Evolutionary conservation across 2,113 vertebrate genomes (phyloP).

Genomic region (Sylvia atricapilla): DNA sequence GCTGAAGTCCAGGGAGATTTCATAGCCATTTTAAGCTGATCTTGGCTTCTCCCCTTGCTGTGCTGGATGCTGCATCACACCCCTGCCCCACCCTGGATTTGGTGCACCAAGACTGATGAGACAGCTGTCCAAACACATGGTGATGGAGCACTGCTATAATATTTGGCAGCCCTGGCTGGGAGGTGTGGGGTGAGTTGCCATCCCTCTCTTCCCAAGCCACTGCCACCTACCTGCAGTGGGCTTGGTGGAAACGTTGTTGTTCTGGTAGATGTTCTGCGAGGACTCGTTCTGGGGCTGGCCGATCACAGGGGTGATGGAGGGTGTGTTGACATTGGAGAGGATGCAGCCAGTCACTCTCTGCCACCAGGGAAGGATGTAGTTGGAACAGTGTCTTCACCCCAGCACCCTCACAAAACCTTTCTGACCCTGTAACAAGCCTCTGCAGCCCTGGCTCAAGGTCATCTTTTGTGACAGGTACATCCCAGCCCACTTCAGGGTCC

Average conservation of each 20-base stretch:
- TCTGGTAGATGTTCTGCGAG: constrained; percentile 87
- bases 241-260: constrained; percentile 82
- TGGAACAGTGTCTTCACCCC: neutral
- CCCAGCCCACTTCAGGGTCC: neutral
- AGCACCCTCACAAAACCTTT: neutral
- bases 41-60: neutral
- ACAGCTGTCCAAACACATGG: neutral
- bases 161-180: neutral
- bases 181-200: neutral
- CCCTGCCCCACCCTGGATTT: neutral
- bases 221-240: constrained; percentile 82
- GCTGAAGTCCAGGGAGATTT: neutral
- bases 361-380: neutral
- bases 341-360: constrained; percentile 98
- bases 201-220: accelerated
- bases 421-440: accelerated
- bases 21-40: neutral
- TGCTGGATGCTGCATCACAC: neutral
- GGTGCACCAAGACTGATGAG: neutral
- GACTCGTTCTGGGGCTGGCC: constrained; percentile 90
- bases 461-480: neutral
- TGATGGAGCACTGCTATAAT: neutral
- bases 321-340: constrained; percentile 96
- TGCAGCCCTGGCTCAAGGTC: neutral
- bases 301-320: constrained; percentile 92